Evolutionary conservation across 2,888 invertebrate genomes (phyloP), one percentile per base, ranked within the genome.

Genomic region (Amitus sp.): DNA sequence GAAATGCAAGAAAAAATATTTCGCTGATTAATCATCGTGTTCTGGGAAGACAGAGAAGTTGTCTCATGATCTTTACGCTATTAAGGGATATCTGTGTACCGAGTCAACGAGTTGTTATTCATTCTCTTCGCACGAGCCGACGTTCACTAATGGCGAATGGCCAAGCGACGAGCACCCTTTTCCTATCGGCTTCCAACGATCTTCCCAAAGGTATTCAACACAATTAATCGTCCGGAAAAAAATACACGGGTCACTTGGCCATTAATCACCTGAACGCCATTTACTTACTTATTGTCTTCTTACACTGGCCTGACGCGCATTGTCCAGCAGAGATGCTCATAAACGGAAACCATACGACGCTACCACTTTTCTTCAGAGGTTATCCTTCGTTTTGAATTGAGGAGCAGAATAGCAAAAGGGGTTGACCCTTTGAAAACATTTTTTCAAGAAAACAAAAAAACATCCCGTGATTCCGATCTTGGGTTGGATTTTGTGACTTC

Each of bases 151-250:
- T 69, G 68, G 65, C 62, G 42, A 62, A 56, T 53, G 51, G 50
- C 51, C 43, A 51, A 57, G 53, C 53, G 61, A 56, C 45, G 51
- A 34, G 57, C 52, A 40, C 52, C 54, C 60, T 60, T 49, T 47
- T 30, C 34, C 51, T 70, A 69, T 70, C 69, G 53, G 49, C 56
- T 53, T 43, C 42, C 53, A 51, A 52, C 64, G 65, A 69, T 70
- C 70, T 69, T 48, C 47, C 63, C 37, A 43, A 60, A 62, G 63
- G 65, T 69, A 73, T 73, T 72, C 72, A 69, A 63, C 64, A 71
- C 72, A 73, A 75, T 73, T 73, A 73, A 76, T 74, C 73, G 69
- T 72, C 67, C 67, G 71, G 67, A 67, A 69, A 73, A 74, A 69
- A 62, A 60, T 47, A 66, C 66, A 65, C 46, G 64, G 68, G 70